These are phyloP conservation scores for Catalaphyllia jardinei DNA, from an alignment of 64 coral and sea anemone genomes.

Conservation along the genomic window DNA sequence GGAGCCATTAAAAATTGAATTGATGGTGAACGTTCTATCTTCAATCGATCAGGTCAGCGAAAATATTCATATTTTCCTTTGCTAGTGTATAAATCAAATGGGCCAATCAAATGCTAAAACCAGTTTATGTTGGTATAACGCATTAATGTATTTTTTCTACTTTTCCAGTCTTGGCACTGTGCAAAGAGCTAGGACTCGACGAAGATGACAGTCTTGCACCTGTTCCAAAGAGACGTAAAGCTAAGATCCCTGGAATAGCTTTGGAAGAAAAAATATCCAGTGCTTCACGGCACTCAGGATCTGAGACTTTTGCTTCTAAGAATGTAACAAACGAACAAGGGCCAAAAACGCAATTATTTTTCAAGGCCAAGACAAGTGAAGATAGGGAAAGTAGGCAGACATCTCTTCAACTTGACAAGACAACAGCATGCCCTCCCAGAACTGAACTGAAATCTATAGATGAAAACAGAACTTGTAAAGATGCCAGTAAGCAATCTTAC, in stretches of 20 bases:
- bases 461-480: background rate
- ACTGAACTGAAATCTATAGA: background rate
- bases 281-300: background rate
- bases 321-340: background rate
- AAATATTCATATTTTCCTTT: no score
- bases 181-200: constrained; percentile 63
- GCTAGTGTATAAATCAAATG: no score
- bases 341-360: background rate
- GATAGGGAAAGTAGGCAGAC: background rate
- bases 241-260: background rate
- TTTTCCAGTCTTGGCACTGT: constrained; percentile 33
- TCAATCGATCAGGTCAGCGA: no score
- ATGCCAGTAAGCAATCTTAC: background rate
- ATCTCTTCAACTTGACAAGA: background rate
- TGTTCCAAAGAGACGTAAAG: constrained; percentile 32
- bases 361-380: background rate
- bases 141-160: background rate
- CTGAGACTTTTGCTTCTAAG: background rate
- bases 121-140: no score
- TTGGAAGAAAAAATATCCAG: background rate
- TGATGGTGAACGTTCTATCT: no score
- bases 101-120: no score
- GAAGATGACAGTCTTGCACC: constrained; percentile 39
- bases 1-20: no score
- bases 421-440: background rate